Evolutionary conservation across 1,140 invertebrate genomes (phyloP).

Genomic region (Xylocopa sonorina): DNA sequence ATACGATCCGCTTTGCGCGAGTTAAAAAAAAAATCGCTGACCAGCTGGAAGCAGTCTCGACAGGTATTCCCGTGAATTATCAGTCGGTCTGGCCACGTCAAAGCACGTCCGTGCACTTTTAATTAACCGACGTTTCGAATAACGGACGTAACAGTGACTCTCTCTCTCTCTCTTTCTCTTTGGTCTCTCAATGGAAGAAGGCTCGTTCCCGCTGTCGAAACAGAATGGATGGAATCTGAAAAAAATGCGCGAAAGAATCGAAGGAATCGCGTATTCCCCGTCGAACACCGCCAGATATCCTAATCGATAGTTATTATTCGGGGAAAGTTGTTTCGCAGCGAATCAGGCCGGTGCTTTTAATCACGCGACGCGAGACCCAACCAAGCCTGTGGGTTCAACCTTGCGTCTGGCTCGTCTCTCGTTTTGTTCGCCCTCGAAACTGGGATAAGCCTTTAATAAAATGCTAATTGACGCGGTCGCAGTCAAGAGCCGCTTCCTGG

Average conservation of each 20-base stretch:
- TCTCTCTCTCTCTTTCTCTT: too few relatives aligned
- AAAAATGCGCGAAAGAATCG: too few relatives aligned
- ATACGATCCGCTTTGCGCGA: too few relatives aligned
- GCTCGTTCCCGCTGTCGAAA: too few relatives aligned
- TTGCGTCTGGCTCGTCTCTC: constrained; percentile 12
- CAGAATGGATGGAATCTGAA: too few relatives aligned
- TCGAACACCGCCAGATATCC: neutral
- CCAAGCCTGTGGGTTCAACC: neutral
- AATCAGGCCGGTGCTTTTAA: constrained; percentile 46
- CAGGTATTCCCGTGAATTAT: neutral
- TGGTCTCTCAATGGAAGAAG: too few relatives aligned
- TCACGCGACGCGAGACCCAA: constrained; percentile 24
- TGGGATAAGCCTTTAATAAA: constrained; percentile 19
- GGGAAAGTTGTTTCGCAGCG: constrained; percentile 17
- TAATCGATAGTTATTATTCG: neutral
- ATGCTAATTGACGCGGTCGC: constrained; percentile 32
- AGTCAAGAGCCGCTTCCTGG: constrained; percentile 7
- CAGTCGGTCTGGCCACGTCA: neutral
- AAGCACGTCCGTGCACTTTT: too few relatives aligned
- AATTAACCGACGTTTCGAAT: too few relatives aligned
- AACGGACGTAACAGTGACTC: too few relatives aligned
- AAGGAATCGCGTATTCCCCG: neutral
- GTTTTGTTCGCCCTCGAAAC: neutral
- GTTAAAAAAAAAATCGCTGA: neutral
- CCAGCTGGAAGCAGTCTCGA: neutral